Evolutionary conservation across 1,140 invertebrate species (phyloP), one percentile per base, ranked within the genome.

Genomic region (Physella acuta): DNA sequence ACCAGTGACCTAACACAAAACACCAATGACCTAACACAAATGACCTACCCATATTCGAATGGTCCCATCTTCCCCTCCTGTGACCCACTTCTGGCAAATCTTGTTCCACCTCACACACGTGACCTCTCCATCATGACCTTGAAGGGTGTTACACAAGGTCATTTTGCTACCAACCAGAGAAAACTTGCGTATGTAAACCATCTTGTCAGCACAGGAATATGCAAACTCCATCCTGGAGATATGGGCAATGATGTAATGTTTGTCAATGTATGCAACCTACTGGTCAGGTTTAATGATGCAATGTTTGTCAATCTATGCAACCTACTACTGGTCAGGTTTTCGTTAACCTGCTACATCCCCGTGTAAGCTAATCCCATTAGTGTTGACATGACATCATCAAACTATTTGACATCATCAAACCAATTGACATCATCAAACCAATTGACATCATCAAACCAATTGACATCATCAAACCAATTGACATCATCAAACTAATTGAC

Each of bases 181-280:
- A 75, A 85, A 85, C 73, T 81, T 85, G 36, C 84, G 68, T n/a
- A 85, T 81, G 73, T 85, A 85, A 20, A 83, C 83, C 79, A 84
- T 81, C 63, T 80, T 80, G 70, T 85, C 84, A 73, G 79, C 80
- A n/a, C 81, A 81, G 11, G 79, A 74, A 73, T 85, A 84, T 5
- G 82, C 83, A 79, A 85, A 80, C 69, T 84, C 83, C 58, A 82
- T 81, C 49, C 82, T 82, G 69, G 31, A 77, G 71, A 63, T 33
- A 24, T 58, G 31, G 33, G 36, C 2, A n/a, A 34, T 34, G 16
- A 31, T 26, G 28, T 24, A 14, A 11, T n/a, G n/a, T 49, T 49
- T 14, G n/a, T 14, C n/a, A 49, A 14, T 49, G 44, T 14, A 49
- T 49, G n/a, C 44, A 49, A 49, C 11, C n/a, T 14, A 49, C 44